phyloP scores from a whole-genome alignment of 2,797 vertebrate species.

The Peromyscus aztecus region DNA sequence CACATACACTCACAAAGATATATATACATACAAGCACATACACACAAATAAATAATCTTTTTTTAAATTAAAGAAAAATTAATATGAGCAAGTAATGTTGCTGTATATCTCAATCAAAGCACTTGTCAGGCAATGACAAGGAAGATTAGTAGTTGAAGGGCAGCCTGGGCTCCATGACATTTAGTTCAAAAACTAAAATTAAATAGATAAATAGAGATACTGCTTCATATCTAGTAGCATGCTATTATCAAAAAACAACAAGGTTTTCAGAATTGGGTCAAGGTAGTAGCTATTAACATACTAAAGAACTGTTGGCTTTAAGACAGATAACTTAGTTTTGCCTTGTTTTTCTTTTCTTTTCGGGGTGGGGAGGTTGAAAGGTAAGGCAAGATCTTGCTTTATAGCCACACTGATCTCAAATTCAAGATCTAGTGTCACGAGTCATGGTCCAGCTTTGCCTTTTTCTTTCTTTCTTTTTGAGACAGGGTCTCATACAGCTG shows the following conservation, averaged over 20 bases:
- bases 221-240: neutral
- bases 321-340: slow-evolving; percentile 35
- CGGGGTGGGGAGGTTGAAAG: neutral
- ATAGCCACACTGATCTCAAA: neutral
- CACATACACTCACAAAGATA: neutral
- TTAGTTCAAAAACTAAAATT: neutral
- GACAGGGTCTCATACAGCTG: neutral
- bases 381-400: neutral
- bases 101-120: neutral
- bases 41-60: neutral
- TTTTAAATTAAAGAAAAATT: neutral
- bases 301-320: neutral
- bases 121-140: neutral
- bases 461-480: neutral
- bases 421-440: neutral
- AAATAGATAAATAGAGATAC: neutral
- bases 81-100: neutral
- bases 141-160: neutral
- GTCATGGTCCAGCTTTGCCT: neutral
- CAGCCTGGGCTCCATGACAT: neutral
- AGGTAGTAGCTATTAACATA: neutral
- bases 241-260: neutral
- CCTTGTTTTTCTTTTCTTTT: neutral
- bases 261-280: neutral
- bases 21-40: neutral